phyloP scores from a whole-genome alignment of 2,113 vertebrate genomes.

The Tychaedon coryphoeus region DNA sequence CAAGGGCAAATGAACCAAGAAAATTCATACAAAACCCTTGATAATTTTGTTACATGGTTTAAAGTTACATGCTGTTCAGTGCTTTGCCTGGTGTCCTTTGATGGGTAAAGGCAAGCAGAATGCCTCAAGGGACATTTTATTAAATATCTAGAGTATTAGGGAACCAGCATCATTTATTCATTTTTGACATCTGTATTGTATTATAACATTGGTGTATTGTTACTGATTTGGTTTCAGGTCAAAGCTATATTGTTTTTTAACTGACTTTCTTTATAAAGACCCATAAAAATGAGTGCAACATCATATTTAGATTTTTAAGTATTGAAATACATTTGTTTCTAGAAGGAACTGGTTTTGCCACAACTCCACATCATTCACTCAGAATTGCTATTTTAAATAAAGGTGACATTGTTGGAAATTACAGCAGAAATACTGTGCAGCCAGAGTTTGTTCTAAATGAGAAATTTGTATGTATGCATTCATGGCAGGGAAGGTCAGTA shows the following conservation, averaged over 20 bases:
- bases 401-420: background rate
- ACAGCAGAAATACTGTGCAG: background rate
- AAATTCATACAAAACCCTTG: background rate
- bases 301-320: background rate
- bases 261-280: background rate
- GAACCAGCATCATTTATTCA: background rate
- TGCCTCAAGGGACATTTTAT: background rate
- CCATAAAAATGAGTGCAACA: background rate
- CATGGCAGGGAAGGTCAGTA: background rate
- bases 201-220: background rate
- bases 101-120: background rate
- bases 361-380: background rate
- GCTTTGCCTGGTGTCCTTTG: background rate
- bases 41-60: background rate
- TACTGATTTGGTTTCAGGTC: background rate
- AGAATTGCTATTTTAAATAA: background rate
- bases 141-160: background rate
- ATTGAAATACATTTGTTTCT: background rate
- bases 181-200: background rate
- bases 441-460: background rate
- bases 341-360: background rate
- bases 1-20: background rate
- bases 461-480: background rate
- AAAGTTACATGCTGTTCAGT: background rate
- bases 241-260: background rate